Evolutionary conservation across 2,113 vertebrate species (phyloP), one percentile per base, ranked within the genome.

Genomic region (Alligator mississippiensis): DNA sequence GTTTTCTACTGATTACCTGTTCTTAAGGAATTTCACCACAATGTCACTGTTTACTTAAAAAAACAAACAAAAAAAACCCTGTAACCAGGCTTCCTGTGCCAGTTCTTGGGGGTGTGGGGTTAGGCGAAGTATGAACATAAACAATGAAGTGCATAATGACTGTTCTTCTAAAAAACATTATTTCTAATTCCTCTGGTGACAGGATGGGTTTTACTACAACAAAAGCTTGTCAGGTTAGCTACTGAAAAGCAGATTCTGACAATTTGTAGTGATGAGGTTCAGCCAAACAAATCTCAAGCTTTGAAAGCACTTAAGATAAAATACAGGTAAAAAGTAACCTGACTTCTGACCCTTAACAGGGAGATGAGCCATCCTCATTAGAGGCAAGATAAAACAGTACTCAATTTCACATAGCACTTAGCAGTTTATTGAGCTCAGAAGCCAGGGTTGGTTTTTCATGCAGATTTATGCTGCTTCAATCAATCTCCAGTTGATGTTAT

Each of bases 251-350:
- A 84, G 27, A 82, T 19, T 79, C 54, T 77, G 77, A 92, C 60
- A 95, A 88, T 85, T 27, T 94, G 62, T 21, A 75, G 19, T 19
- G 63, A 66, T 61, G 83, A 90, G n/a, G 18, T 89, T 87, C 60
- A 88, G 54, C 84, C 83, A n/a, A 85, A 59, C 28, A 72, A 47
- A 72, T 9, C 25, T 93, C 59, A 9, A 30, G 59, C 72, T 93
- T 59, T 21, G 2, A 62, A 89, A 90, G 38, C 9, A 77, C 28
- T 85, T 85, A 30, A n/a, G 87, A 91, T 63, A 59, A 92, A 93
- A 77, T 79, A 62, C 22, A 76, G 55, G 27, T 54, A 54, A 80
- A 88, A 84, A 59, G 58, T 55, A 87, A 6, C 58, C 72, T 84
- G 77, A 85, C 61, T 92, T 94, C 75, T 5, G 4, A 79, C n/a